These are phyloP conservation scores for Sicus ferrugineus DNA, from an alignment of 2,888 invertebrate species.

Conservation along the genomic window DNA sequence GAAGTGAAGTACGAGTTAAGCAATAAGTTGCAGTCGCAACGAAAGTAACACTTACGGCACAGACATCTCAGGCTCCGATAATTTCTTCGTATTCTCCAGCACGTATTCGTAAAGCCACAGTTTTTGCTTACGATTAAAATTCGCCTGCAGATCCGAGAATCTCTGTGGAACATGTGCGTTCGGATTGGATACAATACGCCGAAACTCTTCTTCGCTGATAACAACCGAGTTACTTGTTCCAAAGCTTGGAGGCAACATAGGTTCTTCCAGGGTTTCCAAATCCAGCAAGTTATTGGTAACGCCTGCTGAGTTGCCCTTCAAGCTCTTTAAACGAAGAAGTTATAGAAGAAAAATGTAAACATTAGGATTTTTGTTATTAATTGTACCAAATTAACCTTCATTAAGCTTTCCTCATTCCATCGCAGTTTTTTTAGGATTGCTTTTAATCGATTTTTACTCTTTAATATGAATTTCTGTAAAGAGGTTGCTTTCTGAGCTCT, in stretches of 20 bases:
- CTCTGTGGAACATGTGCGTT: constrained; percentile 42
- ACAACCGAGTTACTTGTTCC: constrained; percentile 42
- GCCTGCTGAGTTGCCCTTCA: constrained; percentile 37
- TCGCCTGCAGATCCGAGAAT: constrained; percentile 53
- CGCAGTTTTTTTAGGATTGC: constrained; percentile 46
- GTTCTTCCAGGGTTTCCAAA: constrained; percentile 24
- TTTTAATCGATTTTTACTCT: constrained; percentile 43
- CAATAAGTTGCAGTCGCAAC: neutral
- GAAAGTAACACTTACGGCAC: constrained; percentile 44
- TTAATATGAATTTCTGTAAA: constrained; percentile 39
- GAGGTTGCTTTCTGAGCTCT: constrained; percentile 9
- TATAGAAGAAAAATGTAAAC: neutral
- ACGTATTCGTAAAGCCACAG: constrained; percentile 55
- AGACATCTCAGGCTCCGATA: constrained; percentile 45
- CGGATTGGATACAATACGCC: constrained; percentile 41
- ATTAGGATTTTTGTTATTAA: neutral
- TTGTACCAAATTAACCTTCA: constrained; percentile 40
- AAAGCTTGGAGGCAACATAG: constrained; percentile 42
- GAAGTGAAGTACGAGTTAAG: constrained; percentile 1
- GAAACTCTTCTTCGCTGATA: constrained; percentile 44
- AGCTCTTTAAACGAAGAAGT: constrained; percentile 33
- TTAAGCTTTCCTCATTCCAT: constrained; percentile 50
- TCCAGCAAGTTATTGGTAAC: neutral
- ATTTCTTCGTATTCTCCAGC: constrained; percentile 46
- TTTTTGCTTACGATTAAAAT: constrained; percentile 50